phyloP scores from a whole-genome alignment of 2,113 vertebrate species.

The Chelonoidis abingdonii region DNA sequence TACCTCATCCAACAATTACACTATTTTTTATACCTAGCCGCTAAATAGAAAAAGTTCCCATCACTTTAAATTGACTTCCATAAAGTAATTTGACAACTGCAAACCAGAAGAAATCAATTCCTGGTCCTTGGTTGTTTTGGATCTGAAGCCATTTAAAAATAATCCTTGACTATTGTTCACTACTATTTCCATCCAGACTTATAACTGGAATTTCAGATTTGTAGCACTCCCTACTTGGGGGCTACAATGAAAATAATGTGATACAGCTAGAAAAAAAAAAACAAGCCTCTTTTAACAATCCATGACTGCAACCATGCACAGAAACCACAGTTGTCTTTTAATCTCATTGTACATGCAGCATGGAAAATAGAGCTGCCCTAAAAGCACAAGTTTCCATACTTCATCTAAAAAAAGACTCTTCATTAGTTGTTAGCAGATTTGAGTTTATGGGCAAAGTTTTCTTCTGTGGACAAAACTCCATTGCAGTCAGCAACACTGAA shows the following conservation, averaged over 20 bases:
- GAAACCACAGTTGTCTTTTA: not conserved
- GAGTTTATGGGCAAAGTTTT: not conserved
- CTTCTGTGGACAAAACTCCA: not conserved
- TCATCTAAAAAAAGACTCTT: not conserved
- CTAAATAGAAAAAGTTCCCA: not conserved
- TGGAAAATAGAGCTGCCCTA: conserved; percentile 31
- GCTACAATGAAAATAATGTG: conserved; percentile 8
- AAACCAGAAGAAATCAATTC: conserved; percentile 9
- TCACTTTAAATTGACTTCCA: not conserved
- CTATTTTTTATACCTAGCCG: not conserved
- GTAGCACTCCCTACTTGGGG: not conserved
- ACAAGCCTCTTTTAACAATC: not conserved
- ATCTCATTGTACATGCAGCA: not conserved
- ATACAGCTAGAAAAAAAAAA: not conserved
- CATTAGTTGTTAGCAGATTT: conserved; percentile 1
- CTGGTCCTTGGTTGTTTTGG: conserved; percentile 21
- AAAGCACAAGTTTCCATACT: not conserved
- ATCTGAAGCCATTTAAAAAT: conserved; percentile 30
- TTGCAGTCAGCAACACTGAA: not conserved
- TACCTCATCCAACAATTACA: not conserved
- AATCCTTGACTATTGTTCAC: conserved; percentile 28
- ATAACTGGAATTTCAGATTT: conserved; percentile 26
- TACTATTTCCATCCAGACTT: conserved; percentile 5
- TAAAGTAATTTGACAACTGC: conserved; percentile 53
- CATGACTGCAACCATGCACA: not conserved